Evolutionary conservation across 2,113 vertebrate genomes (phyloP).

Genomic region (Paraplagusia blochii): DNA sequence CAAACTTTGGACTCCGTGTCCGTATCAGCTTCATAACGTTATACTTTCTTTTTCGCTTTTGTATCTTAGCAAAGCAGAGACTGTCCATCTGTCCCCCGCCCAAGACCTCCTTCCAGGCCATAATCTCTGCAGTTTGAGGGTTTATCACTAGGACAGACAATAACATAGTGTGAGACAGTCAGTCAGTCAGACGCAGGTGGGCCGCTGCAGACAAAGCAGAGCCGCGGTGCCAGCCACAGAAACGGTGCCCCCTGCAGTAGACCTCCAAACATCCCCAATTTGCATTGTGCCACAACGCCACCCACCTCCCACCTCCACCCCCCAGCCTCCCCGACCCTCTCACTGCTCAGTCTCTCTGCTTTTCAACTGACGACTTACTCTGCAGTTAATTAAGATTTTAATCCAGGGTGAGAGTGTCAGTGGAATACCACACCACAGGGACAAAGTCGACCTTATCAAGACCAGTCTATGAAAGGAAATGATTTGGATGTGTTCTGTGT

Average conservation of each 20-base stretch:
- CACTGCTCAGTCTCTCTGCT: conserved; percentile 21
- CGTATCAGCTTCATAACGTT: conserved; percentile 36
- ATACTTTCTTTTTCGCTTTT: conserved; percentile 14
- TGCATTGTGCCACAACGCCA: conserved; percentile 17
- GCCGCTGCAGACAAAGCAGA: conserved; percentile 13
- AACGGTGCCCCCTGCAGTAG: conserved; percentile 22
- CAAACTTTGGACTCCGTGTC: conserved; percentile 31
- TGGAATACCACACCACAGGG: conserved; percentile 50
- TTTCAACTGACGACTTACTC: conserved; percentile 54
- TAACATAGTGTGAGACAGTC: conserved; percentile 16
- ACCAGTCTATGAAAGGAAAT: conserved; percentile 25
- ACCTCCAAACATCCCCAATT: conserved; percentile 38
- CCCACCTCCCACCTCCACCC: conserved; percentile 4
- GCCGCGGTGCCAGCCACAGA: conserved; percentile 12
- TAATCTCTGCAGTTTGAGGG: conserved; percentile 35
- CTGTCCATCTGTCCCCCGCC: conserved; percentile 10
- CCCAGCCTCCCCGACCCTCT: neutral
- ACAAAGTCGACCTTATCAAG: conserved; percentile 46
- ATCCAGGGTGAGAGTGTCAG: conserved; percentile 64
- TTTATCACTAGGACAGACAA: conserved; percentile 33
- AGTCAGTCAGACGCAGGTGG: neutral
- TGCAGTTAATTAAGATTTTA: conserved; percentile 75
- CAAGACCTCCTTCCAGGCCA: no score
- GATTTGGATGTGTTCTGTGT: conserved; percentile 38
- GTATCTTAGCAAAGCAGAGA: conserved; percentile 9